Base-by-base conservation (phyloP, 1,140 invertebrate species). In the Drosophila ironensis region DNA sequence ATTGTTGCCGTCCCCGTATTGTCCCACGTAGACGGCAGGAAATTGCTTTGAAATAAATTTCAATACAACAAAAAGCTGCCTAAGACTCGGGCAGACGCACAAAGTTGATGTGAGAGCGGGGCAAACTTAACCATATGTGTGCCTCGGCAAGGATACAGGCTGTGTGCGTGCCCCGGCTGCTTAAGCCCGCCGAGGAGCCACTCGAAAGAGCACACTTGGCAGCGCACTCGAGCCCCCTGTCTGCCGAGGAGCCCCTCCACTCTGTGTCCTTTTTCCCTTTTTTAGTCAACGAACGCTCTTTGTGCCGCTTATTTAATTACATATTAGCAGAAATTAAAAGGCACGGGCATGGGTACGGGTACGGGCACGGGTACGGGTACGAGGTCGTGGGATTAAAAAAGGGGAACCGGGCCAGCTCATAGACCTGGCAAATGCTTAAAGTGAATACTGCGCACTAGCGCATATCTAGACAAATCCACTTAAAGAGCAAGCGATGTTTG, bases 1-100 rank as follows among this genome's bases (percentile, higher is more conserved):
- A 84, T 84, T 82, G 78, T 77, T 82, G 78, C 64, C 76, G 53
- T 75, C 59, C 60, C 48, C 72, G 63, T 64, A 56, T 68, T 68
- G 57, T 38, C 52, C 47, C 77, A 84, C 78, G 78, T 84, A 82
- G 78, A 84, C 69, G 72, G 78, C 80, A 86, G 78, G 80, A 84
- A 84, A 84, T 84, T 84, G 78, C 78, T 84, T 84, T 84, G 78
- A 84, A 84, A 84, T 84, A 84, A 84, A 84, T 84, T 84, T 84
- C 73, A 84, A 84, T 86, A 84, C 78, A 84, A 84, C 80, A 77
- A 82, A 76, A 82, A 81, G 45, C 64, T 63, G 72, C 77, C 72
- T 76, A 82, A 66, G 77, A 76, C 52, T 68, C 60, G 47, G 24
- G 52, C 48, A 66, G 9, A 46, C 16, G 28, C 17, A 53, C 52